These are phyloP conservation scores for Pilophorus perplexus DNA, from an alignment of 2,888 invertebrate genomes.

Conservation along the genomic window DNA sequence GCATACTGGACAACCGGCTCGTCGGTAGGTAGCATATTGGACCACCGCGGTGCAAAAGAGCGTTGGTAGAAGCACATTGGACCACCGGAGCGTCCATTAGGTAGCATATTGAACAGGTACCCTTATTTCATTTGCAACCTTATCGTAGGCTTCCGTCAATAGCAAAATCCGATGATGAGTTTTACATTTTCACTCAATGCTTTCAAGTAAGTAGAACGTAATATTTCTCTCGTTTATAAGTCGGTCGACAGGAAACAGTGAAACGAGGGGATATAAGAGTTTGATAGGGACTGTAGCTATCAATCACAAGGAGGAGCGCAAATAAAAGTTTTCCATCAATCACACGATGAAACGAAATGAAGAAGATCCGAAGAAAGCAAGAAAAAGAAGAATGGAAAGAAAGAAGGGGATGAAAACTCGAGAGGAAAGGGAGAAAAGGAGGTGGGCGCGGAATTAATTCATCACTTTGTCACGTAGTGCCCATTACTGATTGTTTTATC, in stretches of 20 bases:
- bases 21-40: neutral
- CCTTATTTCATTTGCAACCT: too few relatives aligned
- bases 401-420: neutral
- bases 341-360: conserved; percentile 12
- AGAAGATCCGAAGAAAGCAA: conserved; percentile 3
- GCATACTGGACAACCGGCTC: neutral
- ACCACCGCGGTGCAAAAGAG: too few relatives aligned
- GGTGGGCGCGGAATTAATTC: conserved; percentile 19
- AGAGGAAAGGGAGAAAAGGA: conserved; percentile 8
- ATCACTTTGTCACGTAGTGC: conserved; percentile 32
- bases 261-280: too few relatives aligned
- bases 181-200: too few relatives aligned
- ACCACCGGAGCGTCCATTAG: neutral
- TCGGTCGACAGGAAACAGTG: too few relatives aligned
- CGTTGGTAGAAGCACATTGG: too few relatives aligned
- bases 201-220: too few relatives aligned
- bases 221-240: too few relatives aligned
- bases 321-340: conserved; percentile 30
- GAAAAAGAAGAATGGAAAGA: neutral
- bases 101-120: neutral
- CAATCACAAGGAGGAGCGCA: conserved; percentile 6
- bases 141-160: too few relatives aligned
- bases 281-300: neutral
- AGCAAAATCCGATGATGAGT: too few relatives aligned
- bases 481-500: conserved; percentile 34